phyloP scores from a whole-genome alignment of 2,888 invertebrate species.

The Ectemnius cavifrons region DNA sequence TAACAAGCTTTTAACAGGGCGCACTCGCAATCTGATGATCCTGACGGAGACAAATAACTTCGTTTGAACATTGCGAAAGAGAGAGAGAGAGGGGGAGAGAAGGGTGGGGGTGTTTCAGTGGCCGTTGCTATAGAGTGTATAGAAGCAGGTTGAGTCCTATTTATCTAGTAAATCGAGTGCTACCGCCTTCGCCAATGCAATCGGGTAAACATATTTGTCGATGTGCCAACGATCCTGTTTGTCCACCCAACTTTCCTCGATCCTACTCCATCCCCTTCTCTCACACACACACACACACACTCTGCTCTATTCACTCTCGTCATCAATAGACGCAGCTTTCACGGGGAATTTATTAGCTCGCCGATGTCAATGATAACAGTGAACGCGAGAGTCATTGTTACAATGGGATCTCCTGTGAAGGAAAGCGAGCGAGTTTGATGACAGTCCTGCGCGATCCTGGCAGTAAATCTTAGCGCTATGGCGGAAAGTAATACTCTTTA shows the following conservation, averaged over 20 bases:
- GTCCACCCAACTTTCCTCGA: constrained; percentile 34
- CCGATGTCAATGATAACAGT: neutral
- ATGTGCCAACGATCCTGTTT: constrained; percentile 38
- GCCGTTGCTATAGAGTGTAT: constrained; percentile 21
- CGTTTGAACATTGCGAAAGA: constrained; percentile 17
- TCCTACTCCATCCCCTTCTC: neutral
- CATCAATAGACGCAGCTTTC: too few species aligned
- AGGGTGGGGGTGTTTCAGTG: constrained; percentile 17
- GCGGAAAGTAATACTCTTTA: too few species aligned
- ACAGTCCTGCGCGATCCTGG: too few species aligned
- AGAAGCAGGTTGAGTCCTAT: constrained; percentile 38
- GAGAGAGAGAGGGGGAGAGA: neutral
- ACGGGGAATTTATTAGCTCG: neutral
- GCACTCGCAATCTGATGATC: too few species aligned
- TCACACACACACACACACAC: too few species aligned
- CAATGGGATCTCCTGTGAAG: neutral
- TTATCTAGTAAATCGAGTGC: constrained; percentile 43
- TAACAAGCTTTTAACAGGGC: too few species aligned
- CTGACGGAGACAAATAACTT: constrained; percentile 24
- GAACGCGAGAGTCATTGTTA: neutral
- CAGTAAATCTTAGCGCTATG: too few species aligned
- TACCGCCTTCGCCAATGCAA: constrained; percentile 27
- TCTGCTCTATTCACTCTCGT: too few species aligned
- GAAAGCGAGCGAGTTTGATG: too few species aligned
- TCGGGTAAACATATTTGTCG: constrained; percentile 44